These are phyloP conservation scores for Rostratula benghalensis DNA, from an alignment of 2,113 vertebrate genomes.

Conservation along the genomic window DNA sequence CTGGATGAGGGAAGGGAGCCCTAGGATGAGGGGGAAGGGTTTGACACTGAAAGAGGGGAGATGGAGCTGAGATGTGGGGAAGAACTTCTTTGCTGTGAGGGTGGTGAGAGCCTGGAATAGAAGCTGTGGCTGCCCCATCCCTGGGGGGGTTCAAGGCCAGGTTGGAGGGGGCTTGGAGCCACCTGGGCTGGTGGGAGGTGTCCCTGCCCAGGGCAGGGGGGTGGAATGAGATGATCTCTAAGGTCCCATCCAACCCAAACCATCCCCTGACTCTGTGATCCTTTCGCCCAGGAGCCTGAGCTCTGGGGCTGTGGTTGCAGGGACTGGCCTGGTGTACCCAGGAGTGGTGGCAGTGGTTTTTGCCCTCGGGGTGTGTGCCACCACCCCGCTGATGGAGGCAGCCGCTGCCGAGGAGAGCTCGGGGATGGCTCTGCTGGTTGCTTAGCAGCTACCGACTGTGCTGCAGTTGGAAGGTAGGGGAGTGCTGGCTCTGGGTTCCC, in stretches of 20 bases:
- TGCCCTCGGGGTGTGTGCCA: background rate
- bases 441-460: conserved; percentile 26
- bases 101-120: background rate
- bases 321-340: background rate
- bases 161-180: background rate
- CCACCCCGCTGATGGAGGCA: background rate
- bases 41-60: too few species aligned
- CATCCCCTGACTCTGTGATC: background rate
- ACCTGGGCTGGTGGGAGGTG: background rate
- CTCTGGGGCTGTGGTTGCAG: rapidly evolving
- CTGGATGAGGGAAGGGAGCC: too few species aligned
- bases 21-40: too few species aligned
- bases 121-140: background rate
- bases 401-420: background rate
- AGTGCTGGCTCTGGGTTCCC: background rate
- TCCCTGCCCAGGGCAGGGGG: background rate
- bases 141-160: background rate
- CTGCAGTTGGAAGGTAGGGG: background rate
- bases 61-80: background rate
- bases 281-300: background rate
- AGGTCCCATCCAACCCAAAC: background rate
- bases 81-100: background rate
- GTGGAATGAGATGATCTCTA: background rate
- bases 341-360: background rate
- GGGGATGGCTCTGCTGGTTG: conserved; percentile 1